Conservation (phyloP, 1,140 invertebrate species). For the Megalonaias nervosa region DNA sequence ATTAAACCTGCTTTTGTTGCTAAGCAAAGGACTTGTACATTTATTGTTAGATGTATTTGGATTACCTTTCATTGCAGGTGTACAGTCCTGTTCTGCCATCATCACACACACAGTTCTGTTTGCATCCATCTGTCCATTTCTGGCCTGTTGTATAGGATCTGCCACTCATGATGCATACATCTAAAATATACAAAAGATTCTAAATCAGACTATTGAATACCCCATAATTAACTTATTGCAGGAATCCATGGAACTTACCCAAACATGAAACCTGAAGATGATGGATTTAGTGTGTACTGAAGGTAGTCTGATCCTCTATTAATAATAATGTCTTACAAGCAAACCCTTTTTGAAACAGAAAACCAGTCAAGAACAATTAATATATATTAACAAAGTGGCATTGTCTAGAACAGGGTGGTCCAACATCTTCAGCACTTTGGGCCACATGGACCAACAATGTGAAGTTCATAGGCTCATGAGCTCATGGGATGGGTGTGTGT, state of each 20-base stretch:
- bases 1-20: too few species aligned
- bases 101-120: slow-evolving; percentile 47
- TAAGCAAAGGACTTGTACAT: too few species aligned
- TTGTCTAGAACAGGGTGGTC: too few species aligned
- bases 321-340: too few species aligned
- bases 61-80: slow-evolving; percentile 45
- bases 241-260: background rate
- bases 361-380: too few species aligned
- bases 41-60: too few species aligned
- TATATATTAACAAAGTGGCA: too few species aligned
- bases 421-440: too few species aligned
- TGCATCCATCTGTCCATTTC: slow-evolving; percentile 50
- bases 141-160: slow-evolving; percentile 42
- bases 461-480: too few species aligned
- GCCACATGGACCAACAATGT: too few species aligned
- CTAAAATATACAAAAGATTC: slow-evolving; percentile 1
- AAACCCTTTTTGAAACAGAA: too few species aligned
- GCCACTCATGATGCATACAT: slow-evolving; percentile 48
- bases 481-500: too few species aligned
- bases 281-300: background rate
- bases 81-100: slow-evolving; percentile 49
- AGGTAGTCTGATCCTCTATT: background rate
- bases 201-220: background rate
- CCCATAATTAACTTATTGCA: background rate
- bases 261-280: background rate